These are phyloP conservation scores for Gymnocypris eckloni DNA, from an alignment of 2,797 vertebrate species.

Conservation along the genomic window DNA sequence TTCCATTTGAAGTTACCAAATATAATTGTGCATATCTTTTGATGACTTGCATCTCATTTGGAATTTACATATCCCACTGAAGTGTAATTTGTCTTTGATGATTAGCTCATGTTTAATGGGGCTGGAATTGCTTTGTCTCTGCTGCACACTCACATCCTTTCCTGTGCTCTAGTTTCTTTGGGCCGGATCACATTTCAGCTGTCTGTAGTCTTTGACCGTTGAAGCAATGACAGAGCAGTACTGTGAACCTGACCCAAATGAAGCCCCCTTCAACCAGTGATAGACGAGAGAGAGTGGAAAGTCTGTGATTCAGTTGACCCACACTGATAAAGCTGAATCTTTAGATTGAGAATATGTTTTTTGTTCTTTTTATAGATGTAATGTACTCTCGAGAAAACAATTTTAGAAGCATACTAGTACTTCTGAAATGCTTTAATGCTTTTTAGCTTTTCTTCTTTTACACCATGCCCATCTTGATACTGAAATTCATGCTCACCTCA, in stretches of 20 bases:
- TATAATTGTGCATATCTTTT: conserved; percentile 81
- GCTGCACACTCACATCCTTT: conserved; percentile 60
- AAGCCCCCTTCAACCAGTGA: conserved; percentile 46
- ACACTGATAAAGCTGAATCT: not conserved
- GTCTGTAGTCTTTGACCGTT: conserved; percentile 81
- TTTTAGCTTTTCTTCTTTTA: conserved; percentile 10
- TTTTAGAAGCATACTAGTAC: not conserved
- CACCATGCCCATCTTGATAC: not conserved
- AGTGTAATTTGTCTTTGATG: conserved; percentile 86
- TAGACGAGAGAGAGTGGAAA: conserved; percentile 5
- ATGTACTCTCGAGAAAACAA: not conserved
- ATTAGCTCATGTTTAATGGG: conserved; percentile 82
- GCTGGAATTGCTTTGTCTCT: conserved; percentile 72
- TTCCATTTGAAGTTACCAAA: conserved; percentile 79
- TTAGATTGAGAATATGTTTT: conserved; percentile 4
- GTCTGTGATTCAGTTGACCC: conserved; percentile 17
- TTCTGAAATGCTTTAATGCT: conserved; percentile 8
- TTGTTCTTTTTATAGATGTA: not conserved
- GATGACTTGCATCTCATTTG: conserved; percentile 83
- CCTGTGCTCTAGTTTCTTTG: conserved; percentile 20
- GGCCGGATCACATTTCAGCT: conserved; percentile 47
- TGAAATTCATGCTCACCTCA: not conserved
- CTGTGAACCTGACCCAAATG: conserved; percentile 75
- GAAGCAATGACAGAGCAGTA: conserved; percentile 77
- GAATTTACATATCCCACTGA: conserved; percentile 83